phyloP scores from a whole-genome alignment of 2,888 invertebrate species.

The Sicus ferrugineus region DNA sequence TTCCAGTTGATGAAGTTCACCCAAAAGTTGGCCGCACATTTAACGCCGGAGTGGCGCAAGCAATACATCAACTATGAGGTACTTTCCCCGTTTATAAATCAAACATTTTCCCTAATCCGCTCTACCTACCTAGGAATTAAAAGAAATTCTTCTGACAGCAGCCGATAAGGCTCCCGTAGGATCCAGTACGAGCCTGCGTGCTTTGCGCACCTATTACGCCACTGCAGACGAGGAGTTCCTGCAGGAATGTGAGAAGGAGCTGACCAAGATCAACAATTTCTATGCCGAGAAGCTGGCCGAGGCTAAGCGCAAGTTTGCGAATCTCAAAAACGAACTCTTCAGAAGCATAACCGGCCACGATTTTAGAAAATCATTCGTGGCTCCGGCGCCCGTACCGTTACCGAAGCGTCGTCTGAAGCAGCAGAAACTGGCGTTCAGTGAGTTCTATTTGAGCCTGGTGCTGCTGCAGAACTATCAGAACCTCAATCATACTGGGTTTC shows the following conservation, averaged over 20 bases:
- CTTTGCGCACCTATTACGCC: conserved; percentile 71
- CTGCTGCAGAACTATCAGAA: conserved; percentile 97
- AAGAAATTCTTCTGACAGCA: conserved; percentile 86
- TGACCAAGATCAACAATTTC: conserved; percentile 94
- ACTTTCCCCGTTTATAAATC: conserved; percentile 28
- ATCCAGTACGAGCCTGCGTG: conserved; percentile 70
- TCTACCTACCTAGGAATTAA: conserved; percentile 72
- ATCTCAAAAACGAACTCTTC: conserved; percentile 63
- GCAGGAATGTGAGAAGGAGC: conserved; percentile 88
- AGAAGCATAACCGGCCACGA: neutral
- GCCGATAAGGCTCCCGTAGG: conserved; percentile 87
- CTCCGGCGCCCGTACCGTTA: neutral
- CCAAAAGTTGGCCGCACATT: conserved; percentile 93
- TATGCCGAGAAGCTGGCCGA: conserved; percentile 96
- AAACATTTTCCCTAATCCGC: neutral
- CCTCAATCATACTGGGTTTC: conserved; percentile 95
- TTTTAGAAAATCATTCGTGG: neutral
- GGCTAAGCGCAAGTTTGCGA: conserved; percentile 90
- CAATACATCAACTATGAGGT: conserved; percentile 91
- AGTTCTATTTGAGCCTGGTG: conserved; percentile 95
- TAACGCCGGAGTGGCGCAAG: conserved; percentile 99
- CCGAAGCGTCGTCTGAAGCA: conserved; percentile 40
- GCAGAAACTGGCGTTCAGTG: conserved; percentile 89
- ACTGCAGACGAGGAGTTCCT: conserved; percentile 94
- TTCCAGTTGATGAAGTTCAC: conserved; percentile 88